Evolutionary conservation across 1,140 invertebrate species (phyloP).

Genomic region (Ditylenchus dipsaci): DNA sequence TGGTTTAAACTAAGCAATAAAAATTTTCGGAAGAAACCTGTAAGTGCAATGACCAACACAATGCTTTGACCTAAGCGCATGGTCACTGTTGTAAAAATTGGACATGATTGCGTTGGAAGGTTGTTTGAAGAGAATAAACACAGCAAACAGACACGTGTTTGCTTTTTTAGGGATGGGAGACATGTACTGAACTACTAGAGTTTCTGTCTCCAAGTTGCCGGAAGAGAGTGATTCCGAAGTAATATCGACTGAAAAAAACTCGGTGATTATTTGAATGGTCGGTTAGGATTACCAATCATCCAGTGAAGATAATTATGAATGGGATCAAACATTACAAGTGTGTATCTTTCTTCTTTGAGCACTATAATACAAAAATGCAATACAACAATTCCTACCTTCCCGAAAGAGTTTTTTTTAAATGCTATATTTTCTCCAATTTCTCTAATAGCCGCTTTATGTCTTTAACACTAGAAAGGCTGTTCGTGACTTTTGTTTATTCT

Average conservation of each 20-base stretch:
- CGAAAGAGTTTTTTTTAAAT: too few relatives aligned
- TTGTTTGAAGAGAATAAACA: conserved; percentile 48
- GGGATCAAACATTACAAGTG: conserved; percentile 50
- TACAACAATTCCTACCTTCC: neutral
- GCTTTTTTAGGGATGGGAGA: conserved; percentile 34
- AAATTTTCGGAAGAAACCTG: conserved; percentile 31
- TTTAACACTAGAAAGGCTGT: conserved; percentile 15
- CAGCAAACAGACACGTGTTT: conserved; percentile 29
- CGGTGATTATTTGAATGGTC: neutral
- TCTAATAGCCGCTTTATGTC: too few relatives aligned
- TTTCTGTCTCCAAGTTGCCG: conserved; percentile 31
- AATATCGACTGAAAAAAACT: conserved; percentile 32
- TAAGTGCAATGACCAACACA: conserved; percentile 39
- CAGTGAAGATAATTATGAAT: conserved; percentile 39
- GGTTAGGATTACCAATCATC: conserved; percentile 28
- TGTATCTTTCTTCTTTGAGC: conserved; percentile 47
- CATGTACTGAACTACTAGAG: conserved; percentile 35
- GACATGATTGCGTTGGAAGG: conserved; percentile 36
- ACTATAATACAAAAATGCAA: conserved; percentile 31
- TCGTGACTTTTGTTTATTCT: too few relatives aligned
- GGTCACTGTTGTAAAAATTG: conserved; percentile 46
- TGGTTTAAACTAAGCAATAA: neutral
- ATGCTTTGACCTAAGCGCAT: conserved; percentile 36
- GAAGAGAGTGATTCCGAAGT: conserved; percentile 38
- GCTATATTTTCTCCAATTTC: too few relatives aligned